Evolutionary conservation across 2,797 vertebrate genomes (phyloP).

Genomic region (Kryptolebias ocellatus): DNA sequence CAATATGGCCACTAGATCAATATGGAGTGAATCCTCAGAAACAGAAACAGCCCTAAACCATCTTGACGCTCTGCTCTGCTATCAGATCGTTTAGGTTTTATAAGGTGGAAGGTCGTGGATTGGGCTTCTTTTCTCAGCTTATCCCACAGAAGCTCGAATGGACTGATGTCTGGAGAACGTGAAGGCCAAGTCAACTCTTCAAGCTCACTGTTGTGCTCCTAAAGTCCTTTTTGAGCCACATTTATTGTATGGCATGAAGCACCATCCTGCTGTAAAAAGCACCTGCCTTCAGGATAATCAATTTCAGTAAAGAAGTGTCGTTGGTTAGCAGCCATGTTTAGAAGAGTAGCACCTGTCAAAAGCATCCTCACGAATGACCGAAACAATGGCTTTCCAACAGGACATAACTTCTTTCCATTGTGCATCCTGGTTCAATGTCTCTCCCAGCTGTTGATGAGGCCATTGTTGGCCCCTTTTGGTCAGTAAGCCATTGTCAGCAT

Average conservation of each 20-base stretch:
- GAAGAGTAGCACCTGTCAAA: neutral
- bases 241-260: neutral
- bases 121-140: no score
- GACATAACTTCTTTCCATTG: neutral
- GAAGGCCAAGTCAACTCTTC: neutral
- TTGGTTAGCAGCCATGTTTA: neutral
- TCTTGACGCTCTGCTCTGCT: no score
- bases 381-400: neutral
- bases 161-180: neutral
- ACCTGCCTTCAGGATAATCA: neutral
- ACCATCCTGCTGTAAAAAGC: neutral
- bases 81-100: no score
- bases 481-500: no score
- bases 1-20: no score
- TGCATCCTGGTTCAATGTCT: neutral
- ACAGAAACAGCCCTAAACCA: no score
- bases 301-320: neutral
- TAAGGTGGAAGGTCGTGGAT: no score
- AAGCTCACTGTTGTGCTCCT: neutral
- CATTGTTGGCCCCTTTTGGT: no score
- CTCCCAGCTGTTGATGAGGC: neutral
- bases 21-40: no score
- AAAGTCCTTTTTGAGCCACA: neutral
- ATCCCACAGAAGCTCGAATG: neutral
- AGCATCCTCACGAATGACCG: neutral